Evolutionary conservation across 2,113 vertebrate species (phyloP).

Genomic region (Chaetura pelagica): DNA sequence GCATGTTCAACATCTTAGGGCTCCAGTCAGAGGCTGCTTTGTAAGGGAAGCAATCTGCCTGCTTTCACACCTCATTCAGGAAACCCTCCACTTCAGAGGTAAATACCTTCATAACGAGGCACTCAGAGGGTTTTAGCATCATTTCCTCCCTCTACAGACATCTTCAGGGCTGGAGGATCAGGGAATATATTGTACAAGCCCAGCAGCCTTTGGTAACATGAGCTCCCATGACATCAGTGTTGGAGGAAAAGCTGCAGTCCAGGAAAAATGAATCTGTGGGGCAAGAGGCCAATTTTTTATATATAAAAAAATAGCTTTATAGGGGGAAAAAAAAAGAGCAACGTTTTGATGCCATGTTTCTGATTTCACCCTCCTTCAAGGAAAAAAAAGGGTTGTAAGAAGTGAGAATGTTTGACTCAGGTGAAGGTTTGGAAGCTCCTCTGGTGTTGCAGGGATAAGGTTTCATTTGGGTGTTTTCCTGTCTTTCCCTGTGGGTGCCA

Average conservation of each 20-base stretch:
- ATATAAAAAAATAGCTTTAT: neutral
- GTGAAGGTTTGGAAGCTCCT: neutral
- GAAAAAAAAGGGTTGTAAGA: neutral
- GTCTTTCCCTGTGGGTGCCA: neutral
- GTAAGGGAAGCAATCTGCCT: neutral
- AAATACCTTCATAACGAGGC: neutral
- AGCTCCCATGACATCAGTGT: neutral
- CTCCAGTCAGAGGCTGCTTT: slow-evolving; percentile 33
- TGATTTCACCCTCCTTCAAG: neutral
- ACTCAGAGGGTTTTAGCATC: neutral
- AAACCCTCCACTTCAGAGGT: slow-evolving; percentile 40
- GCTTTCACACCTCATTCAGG: slow-evolving; percentile 36
- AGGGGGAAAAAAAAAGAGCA: neutral
- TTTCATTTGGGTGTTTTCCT: neutral
- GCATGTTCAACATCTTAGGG: neutral
- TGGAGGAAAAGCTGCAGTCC: neutral
- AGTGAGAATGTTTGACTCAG: neutral
- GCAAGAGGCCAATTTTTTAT: neutral
- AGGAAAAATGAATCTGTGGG: neutral
- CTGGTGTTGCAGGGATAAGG: neutral
- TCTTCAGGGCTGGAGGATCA: neutral
- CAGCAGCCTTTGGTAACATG: neutral
- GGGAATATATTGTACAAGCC: neutral
- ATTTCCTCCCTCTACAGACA: slow-evolving; percentile 29
- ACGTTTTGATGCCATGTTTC: neutral